Conservation (phyloP, 35 echinoderm and acorn worm genomes). For the Apostichopus californicus region DNA sequence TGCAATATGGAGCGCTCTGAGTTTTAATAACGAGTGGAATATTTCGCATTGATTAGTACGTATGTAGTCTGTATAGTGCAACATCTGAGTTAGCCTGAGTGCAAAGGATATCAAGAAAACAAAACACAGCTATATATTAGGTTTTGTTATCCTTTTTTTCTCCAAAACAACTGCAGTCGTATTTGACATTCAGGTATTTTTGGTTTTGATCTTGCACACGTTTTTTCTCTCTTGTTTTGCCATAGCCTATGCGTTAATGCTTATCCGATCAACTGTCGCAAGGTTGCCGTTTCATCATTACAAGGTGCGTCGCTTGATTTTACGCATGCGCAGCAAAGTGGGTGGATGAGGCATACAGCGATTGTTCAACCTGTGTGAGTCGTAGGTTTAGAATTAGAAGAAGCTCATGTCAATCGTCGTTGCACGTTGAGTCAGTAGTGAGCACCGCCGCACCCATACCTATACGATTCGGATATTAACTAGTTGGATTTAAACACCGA, state of each 20-base stretch:
- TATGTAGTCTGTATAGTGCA: too few species aligned
- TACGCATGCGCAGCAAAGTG: conserved; percentile 18
- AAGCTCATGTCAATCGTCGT: not conserved
- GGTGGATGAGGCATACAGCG: conserved; percentile 1
- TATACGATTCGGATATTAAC: not conserved
- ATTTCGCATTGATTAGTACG: too few species aligned
- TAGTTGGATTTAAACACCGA: conserved; percentile 29
- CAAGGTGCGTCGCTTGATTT: not conserved
- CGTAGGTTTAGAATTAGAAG: not conserved
- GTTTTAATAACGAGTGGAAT: too few species aligned
- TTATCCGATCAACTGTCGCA: not conserved
- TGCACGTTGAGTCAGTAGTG: conserved; percentile 31
- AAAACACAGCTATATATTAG: too few species aligned
- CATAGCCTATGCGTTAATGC: not conserved
- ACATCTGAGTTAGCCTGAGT: too few species aligned
- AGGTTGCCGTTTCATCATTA: not conserved
- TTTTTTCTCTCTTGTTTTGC: not conserved
- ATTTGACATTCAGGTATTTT: too few species aligned
- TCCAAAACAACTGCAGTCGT: too few species aligned
- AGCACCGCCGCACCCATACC: conserved; percentile 38
- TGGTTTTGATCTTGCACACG: too few species aligned
- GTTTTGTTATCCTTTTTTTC: too few species aligned
- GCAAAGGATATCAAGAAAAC: too few species aligned
- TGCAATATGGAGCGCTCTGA: too few species aligned
- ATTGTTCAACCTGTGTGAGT: conserved; percentile 51